Evolutionary conservation across 2,113 vertebrate species (phyloP).

Genomic region (Rhynchomys soricoides): DNA sequence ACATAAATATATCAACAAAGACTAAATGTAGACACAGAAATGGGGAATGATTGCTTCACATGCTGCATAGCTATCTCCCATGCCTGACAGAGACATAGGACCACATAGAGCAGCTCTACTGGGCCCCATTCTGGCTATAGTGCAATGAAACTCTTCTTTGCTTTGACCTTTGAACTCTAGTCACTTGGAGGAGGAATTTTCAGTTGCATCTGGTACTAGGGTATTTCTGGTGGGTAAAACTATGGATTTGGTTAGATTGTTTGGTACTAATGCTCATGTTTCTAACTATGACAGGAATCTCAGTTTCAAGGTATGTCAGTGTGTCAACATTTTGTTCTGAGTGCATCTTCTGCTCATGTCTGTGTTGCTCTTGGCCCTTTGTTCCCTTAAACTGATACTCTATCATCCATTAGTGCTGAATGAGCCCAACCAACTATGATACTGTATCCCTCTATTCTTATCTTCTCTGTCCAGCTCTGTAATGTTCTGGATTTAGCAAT

Average conservation of each 20-base stretch:
- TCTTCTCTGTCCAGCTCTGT: background rate
- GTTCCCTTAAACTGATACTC: background rate
- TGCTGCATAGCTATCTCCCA: background rate
- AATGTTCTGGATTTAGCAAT: background rate
- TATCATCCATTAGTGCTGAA: background rate
- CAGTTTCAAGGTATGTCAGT: background rate
- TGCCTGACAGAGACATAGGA: background rate
- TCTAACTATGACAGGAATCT: background rate
- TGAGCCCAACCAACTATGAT: background rate
- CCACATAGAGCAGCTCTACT: too few relatives aligned
- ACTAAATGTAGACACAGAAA: slow-evolving; percentile 22
- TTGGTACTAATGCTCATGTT: background rate
- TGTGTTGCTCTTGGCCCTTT: background rate
- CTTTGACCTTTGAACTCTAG: background rate
- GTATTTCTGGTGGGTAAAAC: background rate
- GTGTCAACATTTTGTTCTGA: background rate
- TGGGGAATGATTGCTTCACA: background rate
- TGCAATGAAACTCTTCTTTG: background rate
- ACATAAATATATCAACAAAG: slow-evolving; percentile 56
- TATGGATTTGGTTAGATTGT: background rate
- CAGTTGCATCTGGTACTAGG: background rate
- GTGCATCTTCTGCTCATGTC: background rate
- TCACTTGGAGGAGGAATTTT: background rate
- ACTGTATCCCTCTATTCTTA: background rate
- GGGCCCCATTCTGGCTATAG: background rate